Evolutionary conservation across 2,113 vertebrate genomes (phyloP).

Genomic region (Boleophthalmus pectinirostris): DNA sequence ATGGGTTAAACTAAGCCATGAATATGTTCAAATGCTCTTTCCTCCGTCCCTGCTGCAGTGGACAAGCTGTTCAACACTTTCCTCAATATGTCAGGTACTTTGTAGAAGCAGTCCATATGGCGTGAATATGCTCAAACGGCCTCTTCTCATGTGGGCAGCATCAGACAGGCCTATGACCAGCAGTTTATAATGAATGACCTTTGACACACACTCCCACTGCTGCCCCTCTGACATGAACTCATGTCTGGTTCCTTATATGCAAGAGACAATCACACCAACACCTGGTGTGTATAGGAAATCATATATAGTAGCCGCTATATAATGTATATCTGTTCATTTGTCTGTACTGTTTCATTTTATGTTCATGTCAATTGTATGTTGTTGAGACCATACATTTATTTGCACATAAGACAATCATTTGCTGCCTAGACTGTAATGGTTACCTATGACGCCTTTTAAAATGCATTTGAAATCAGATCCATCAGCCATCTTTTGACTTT

Average conservation of each 20-base stretch:
- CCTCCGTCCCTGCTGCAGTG: constrained; percentile 20
- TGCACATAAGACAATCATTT: constrained; percentile 69
- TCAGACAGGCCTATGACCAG: constrained; percentile 49
- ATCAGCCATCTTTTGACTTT: constrained; percentile 22
- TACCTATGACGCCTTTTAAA: constrained; percentile 26
- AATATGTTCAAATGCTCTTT: constrained; percentile 15
- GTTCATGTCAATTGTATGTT: background rate
- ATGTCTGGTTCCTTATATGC: constrained; percentile 51
- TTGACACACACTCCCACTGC: constrained; percentile 51
- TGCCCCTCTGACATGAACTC: constrained; percentile 33
- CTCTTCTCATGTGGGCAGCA: constrained; percentile 12
- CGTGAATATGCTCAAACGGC: constrained; percentile 16
- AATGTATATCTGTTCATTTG: constrained; percentile 35
- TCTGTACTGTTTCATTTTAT: constrained; percentile 10
- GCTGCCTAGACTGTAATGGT: constrained; percentile 22
- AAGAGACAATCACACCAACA: constrained; percentile 61
- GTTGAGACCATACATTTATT: constrained; percentile 23
- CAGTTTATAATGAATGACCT: constrained; percentile 47
- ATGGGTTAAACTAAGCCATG: constrained; percentile 5
- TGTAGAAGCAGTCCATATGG: constrained; percentile 22
- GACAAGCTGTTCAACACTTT: constrained; percentile 8
- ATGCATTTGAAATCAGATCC: constrained; percentile 41
- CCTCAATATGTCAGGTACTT: constrained; percentile 26
- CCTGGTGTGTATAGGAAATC: constrained; percentile 59
- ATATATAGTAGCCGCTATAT: constrained; percentile 57